These are phyloP conservation scores for Periophthalmus modestus DNA, from an alignment of 2,113 vertebrate species.

Conservation along the genomic window DNA sequence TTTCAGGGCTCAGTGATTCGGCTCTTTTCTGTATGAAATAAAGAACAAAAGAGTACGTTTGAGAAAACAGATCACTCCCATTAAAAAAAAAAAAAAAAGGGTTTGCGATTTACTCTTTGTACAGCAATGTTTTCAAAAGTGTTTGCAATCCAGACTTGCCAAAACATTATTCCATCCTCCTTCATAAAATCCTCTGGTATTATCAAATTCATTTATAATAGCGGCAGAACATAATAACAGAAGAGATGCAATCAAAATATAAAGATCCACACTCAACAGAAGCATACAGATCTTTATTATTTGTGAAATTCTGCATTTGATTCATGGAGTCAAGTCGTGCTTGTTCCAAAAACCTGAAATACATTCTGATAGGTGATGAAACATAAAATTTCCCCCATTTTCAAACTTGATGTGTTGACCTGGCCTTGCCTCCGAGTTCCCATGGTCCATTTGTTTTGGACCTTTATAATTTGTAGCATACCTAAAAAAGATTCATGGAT, in stretches of 20 bases:
- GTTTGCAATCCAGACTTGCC: too few relatives aligned
- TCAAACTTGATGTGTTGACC: not conserved
- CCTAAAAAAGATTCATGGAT: constrained; percentile 18
- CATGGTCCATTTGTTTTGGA: not conserved
- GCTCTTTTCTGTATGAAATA: not conserved
- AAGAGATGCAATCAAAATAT: not conserved
- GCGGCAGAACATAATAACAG: too few relatives aligned
- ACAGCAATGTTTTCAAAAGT: not conserved
- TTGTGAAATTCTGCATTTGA: not conserved
- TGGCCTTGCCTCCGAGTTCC: constrained; percentile 3
- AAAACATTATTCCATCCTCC: not conserved
- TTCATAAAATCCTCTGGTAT: not conserved
- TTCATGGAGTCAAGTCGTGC: not conserved
- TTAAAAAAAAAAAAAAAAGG: too few relatives aligned
- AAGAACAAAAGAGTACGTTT: not conserved
- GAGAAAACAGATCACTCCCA: not conserved
- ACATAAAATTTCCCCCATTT: constrained; percentile 3
- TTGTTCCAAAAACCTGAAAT: not conserved
- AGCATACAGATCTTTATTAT: not conserved
- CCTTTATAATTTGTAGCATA: not conserved
- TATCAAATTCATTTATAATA: too few relatives aligned
- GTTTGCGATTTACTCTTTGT: too few relatives aligned
- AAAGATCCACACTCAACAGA: not conserved
- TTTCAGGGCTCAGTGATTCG: not conserved
- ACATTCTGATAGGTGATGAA: not conserved